Evolutionary conservation across 2,797 vertebrate species (phyloP).

Genomic region (Mus minutoides): DNA sequence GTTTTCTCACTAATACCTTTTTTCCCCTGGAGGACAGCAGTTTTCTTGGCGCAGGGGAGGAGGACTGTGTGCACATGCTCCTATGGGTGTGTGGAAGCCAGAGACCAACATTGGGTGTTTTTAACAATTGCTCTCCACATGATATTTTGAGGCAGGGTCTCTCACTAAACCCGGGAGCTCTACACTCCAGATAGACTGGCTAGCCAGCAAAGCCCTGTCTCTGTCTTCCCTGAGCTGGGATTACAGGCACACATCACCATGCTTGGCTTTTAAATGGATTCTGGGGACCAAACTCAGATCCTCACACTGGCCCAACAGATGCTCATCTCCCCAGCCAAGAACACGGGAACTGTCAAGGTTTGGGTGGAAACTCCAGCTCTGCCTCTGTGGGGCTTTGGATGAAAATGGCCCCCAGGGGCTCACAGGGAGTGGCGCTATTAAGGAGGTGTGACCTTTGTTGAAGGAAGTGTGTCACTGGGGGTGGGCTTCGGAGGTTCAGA

Average conservation of each 20-base stretch:
- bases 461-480: neutral
- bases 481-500: neutral
- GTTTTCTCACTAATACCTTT: neutral
- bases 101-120: neutral
- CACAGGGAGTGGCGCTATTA: neutral
- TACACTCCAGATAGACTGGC: neutral
- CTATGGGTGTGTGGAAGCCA: neutral
- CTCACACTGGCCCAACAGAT: neutral
- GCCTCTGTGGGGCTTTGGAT: neutral
- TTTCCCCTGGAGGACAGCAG: neutral
- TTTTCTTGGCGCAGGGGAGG: neutral
- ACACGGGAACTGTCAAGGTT: neutral
- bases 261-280: neutral
- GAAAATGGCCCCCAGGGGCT: neutral
- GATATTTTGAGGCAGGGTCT: neutral
- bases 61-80: rapidly evolving
- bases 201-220: neutral
- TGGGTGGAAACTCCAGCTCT: neutral
- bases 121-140: neutral
- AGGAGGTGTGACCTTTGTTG: neutral
- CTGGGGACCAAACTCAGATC: neutral
- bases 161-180: neutral
- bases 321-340: neutral
- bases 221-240: neutral
- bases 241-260: neutral